Conservation (phyloP, 2,113 vertebrate species). For the Murina feae region DNA sequence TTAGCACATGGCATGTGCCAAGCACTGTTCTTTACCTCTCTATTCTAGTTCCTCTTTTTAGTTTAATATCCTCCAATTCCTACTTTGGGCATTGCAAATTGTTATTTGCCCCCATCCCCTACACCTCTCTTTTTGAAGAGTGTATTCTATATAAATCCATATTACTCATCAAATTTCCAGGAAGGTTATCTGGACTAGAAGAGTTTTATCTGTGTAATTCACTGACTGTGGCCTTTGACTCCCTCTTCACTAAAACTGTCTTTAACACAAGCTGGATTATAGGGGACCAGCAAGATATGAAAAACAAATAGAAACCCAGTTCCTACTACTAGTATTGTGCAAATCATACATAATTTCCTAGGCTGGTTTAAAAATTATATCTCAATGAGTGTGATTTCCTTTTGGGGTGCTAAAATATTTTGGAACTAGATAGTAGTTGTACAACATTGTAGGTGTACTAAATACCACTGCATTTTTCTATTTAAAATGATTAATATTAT, state of each 20-base stretch:
- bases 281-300: neutral
- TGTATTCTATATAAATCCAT: neutral
- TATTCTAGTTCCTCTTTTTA: neutral
- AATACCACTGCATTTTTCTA: neutral
- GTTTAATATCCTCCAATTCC: neutral
- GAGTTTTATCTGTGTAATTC: neutral
- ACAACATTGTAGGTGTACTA: neutral
- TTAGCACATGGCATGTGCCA: neutral
- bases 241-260: neutral
- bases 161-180: neutral
- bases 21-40: neutral
- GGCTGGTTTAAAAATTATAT: neutral
- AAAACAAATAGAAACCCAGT: slow-evolving; percentile 9
- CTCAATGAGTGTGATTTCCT: neutral
- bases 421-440: neutral
- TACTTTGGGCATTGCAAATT: neutral
- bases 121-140: neutral
- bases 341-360: neutral
- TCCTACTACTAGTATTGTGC: neutral
- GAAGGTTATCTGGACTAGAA: neutral
- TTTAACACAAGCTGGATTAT: neutral
- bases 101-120: neutral
- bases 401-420: neutral
- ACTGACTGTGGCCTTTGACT: neutral
- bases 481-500: slow-evolving; percentile 20